phyloP scores from a whole-genome alignment of 2,888 invertebrate species.

The Homarus gammarus region DNA sequence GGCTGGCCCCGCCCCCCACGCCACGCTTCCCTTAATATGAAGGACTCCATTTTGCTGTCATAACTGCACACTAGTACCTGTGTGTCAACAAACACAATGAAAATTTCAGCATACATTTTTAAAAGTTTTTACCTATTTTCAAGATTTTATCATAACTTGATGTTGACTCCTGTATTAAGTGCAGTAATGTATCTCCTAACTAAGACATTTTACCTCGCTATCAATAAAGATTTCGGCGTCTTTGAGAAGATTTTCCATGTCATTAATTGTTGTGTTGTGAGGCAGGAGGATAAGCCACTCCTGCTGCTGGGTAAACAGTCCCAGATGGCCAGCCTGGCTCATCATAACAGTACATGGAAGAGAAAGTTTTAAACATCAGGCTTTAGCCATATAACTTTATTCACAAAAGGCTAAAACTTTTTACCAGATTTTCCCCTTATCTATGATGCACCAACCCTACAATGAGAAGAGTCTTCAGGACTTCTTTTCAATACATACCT shows the following conservation, averaged over 20 bases:
- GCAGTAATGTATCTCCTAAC: not conserved
- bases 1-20: conserved; percentile 24
- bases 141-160: not conserved
- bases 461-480: no score
- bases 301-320: conserved; percentile 47
- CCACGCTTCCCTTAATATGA: conserved; percentile 28
- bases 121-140: not conserved
- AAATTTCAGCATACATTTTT: not conserved
- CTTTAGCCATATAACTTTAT: no score
- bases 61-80: conserved; percentile 30
- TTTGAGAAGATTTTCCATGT: not conserved
- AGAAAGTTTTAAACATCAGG: not conserved
- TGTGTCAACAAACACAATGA: not conserved
- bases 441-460: not conserved
- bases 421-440: not conserved
- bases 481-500: no score
- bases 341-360: not conserved
- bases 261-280: conserved; percentile 10
- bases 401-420: not conserved
- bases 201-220: conserved; percentile 51
- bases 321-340: conserved; percentile 32
- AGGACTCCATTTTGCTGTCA: not conserved
- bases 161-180: not conserved
- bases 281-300: conserved; percentile 60
- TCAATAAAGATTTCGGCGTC: conserved; percentile 35